phyloP scores from a whole-genome alignment of 1,140 invertebrate genomes.

The Drosophila kohkoa region DNA sequence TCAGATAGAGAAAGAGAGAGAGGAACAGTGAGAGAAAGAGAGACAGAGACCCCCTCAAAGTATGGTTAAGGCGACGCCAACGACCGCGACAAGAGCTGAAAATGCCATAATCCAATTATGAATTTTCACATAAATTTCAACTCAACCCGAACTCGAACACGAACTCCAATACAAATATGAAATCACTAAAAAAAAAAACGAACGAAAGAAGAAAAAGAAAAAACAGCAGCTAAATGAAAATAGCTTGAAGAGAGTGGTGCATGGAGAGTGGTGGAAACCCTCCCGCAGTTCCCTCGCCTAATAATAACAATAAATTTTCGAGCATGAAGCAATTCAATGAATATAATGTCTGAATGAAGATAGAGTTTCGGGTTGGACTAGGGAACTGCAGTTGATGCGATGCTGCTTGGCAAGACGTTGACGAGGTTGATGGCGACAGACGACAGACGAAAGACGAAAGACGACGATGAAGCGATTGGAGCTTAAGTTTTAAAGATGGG shows the following conservation, averaged over 20 bases:
- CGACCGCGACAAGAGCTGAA: conserved; percentile 69
- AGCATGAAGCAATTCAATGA: conserved; percentile 73
- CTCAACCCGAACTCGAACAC: conserved; percentile 43
- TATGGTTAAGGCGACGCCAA: conserved; percentile 44
- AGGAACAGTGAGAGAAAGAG: conserved; percentile 15
- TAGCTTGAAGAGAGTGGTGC: conserved; percentile 30
- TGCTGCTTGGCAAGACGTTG: conserved; percentile 15
- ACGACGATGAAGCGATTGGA: conserved; percentile 19
- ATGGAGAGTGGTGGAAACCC: background rate
- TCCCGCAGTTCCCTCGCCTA: conserved; percentile 33
- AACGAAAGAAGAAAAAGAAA: background rate
- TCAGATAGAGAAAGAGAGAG: conserved; percentile 2
- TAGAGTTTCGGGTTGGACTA: conserved; percentile 26
- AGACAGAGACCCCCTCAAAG: conserved; percentile 58
- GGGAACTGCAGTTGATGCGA: background rate
- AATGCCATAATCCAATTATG: conserved; percentile 82
- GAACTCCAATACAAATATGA: conserved; percentile 15
- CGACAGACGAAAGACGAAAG: conserved; percentile 1
- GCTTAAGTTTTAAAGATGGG: conserved; percentile 39
- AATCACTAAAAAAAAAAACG: background rate
- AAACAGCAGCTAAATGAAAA: conserved; percentile 46
- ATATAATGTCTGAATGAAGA: conserved; percentile 57
- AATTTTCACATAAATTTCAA: conserved; percentile 81
- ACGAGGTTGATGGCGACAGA: conserved; percentile 27
- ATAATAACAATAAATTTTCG: conserved; percentile 79